These are phyloP conservation scores for Carcharodon carcharias DNA, from an alignment of 2,797 vertebrate genomes.

Conservation along the genomic window DNA sequence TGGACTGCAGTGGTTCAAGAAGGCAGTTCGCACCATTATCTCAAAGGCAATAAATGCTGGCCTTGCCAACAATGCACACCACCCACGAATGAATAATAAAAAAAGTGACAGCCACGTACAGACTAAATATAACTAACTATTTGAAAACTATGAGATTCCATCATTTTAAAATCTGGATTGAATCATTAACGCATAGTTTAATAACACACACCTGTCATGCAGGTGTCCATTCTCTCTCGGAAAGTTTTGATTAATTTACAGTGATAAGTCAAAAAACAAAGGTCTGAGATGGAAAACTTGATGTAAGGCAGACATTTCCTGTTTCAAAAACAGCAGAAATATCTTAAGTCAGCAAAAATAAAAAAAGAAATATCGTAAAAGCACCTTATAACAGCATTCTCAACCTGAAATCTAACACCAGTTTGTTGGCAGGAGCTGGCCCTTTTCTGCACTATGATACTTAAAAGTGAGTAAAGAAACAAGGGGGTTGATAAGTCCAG, in stretches of 20 bases:
- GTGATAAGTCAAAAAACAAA: not conserved
- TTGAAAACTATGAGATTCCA: not conserved
- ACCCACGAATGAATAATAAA: too few relatives aligned
- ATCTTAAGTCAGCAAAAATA: conserved; percentile 18
- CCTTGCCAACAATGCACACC: too few relatives aligned
- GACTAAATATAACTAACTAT: not conserved
- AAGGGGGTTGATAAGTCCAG: not conserved
- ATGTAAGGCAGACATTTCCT: conserved; percentile 27
- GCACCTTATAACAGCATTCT: not conserved
- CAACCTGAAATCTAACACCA: not conserved
- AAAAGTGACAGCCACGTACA: too few relatives aligned
- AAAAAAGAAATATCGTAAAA: conserved; percentile 2
- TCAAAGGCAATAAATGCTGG: not conserved
- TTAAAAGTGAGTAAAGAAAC: not conserved
- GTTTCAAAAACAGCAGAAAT: not conserved
- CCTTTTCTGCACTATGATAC: not conserved
- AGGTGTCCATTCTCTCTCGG: not conserved
- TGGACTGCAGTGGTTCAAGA: not conserved
- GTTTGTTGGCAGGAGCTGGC: not conserved
- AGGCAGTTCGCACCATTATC: not conserved
- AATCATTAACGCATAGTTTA: not conserved
- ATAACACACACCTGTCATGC: conserved; percentile 1
- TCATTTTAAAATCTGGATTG: not conserved
- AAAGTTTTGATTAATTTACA: not conserved
- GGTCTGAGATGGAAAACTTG: not conserved